Conservation (phyloP, 2,797 vertebrate species). For the Clarias pachynema region DNA sequence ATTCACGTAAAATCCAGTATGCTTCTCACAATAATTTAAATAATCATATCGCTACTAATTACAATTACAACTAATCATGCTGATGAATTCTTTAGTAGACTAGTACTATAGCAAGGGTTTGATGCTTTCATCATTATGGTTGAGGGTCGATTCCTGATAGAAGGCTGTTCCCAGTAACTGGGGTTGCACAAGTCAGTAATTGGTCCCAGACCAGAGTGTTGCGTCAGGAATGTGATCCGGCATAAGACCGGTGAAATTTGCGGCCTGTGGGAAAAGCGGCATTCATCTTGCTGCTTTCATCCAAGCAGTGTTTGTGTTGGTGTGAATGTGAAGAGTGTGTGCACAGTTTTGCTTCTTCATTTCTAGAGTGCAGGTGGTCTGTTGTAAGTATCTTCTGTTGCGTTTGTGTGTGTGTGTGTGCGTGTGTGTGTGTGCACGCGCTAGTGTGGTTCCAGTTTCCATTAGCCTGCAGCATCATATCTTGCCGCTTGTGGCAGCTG, state of each 20-base stretch:
- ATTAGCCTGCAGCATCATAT: slow-evolving; percentile 50
- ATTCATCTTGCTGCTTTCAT: neutral
- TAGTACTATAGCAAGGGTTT: too few species aligned
- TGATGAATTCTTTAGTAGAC: too few species aligned
- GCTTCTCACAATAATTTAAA: neutral
- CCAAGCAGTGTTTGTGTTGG: neutral
- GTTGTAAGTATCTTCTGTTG: slow-evolving; percentile 39
- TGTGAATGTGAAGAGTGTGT: neutral
- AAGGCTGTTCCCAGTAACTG: too few species aligned
- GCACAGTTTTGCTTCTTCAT: neutral
- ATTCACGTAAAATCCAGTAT: neutral
- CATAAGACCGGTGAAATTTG: too few species aligned
- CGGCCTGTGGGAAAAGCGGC: too few species aligned
- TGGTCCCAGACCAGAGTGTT: too few species aligned
- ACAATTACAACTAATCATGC: neutral
- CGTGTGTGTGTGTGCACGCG: slow-evolving; percentile 28
- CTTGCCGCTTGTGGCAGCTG: slow-evolving; percentile 65
- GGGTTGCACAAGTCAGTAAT: too few species aligned
- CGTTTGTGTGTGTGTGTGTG: slow-evolving; percentile 26
- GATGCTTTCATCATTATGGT: too few species aligned
- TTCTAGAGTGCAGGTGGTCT: slow-evolving; percentile 32
- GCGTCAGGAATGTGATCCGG: too few species aligned
- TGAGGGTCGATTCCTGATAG: too few species aligned
- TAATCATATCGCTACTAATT: neutral
- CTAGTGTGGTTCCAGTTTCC: slow-evolving; percentile 24